Percentiles rank a stretch among this genome's conserved stretches.
phyloP scores from a whole-genome alignment of 2,888 invertebrate genomes.

The Phania funesta region DNA sequence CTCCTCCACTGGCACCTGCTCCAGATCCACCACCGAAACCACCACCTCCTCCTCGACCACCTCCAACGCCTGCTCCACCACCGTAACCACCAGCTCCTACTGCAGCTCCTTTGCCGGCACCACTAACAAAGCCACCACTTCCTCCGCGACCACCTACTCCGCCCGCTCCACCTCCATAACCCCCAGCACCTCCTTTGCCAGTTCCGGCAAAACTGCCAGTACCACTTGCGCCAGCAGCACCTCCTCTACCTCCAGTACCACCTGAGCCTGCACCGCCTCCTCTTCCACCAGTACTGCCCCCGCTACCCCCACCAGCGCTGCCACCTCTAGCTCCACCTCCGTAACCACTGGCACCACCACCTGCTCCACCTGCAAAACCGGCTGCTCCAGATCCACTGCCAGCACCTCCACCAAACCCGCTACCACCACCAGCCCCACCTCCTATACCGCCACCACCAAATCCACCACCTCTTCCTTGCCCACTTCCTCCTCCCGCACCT shows the following conservation, averaged over 20 bases:
- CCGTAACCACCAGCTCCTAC: constrained; percentile 60
- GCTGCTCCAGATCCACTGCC: constrained; percentile 66
- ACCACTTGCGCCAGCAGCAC: constrained; percentile 62
- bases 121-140: constrained; percentile 46
- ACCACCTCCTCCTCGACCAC: constrained; percentile 25
- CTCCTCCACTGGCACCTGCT: constrained; percentile 59
- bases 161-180: constrained; percentile 22
- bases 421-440: constrained; percentile 71
- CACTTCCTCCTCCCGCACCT: constrained; percentile 48
- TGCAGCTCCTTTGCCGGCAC: constrained; percentile 56
- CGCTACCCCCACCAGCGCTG: constrained; percentile 61
- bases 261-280: constrained; percentile 28
- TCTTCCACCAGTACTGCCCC: constrained; percentile 62
- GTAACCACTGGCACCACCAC: constrained; percentile 14
- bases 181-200: constrained; percentile 8
- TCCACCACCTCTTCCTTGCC: constrained; percentile 67
- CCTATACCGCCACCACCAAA: constrained; percentile 68
- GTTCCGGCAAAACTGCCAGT: constrained; percentile 44
- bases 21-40: constrained; percentile 69
- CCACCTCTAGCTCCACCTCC: constrained; percentile 62
- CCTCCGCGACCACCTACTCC: constrained; percentile 61
- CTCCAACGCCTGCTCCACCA: constrained; percentile 61
- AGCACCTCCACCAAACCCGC: constrained; percentile 69
- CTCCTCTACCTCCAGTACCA: constrained; percentile 28
- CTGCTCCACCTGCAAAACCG: constrained; percentile 72